A percentile compares a stretch with the other conserved stretches of the same genome.
Evolutionary conservation across 2,113 vertebrate species (phyloP).

Genomic region (Cnemophilus loriae): DNA sequence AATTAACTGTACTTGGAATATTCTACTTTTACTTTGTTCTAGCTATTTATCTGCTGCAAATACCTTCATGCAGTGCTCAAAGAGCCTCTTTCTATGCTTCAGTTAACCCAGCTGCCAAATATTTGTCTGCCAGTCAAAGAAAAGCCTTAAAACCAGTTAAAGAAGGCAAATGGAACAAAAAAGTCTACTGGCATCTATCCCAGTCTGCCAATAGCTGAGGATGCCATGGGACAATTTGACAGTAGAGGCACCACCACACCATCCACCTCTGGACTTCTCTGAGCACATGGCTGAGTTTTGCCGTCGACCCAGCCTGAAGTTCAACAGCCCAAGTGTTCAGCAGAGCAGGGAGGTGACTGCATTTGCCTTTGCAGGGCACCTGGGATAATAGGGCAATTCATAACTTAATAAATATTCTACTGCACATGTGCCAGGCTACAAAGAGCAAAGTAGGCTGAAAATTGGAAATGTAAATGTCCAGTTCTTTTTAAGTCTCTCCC

Average conservation of each 20-base stretch:
- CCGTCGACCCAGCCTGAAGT: background rate
- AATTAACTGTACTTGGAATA: background rate
- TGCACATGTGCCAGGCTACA: constrained; percentile 46
- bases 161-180: constrained; percentile 28
- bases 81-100: constrained; percentile 27
- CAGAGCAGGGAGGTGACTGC: constrained; percentile 10
- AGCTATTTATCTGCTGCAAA: constrained; percentile 6
- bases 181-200: background rate
- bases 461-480: background rate
- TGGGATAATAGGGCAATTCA: constrained; percentile 41
- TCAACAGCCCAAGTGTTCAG: constrained; percentile 39
- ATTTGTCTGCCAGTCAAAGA: constrained; percentile 41
- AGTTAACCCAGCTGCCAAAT: constrained; percentile 39
- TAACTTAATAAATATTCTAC: constrained; percentile 46
- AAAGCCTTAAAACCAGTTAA: constrained; percentile 25
- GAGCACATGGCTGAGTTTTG: background rate
- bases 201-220: constrained; percentile 8
- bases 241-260: constrained; percentile 2
- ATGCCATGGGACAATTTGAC: background rate
- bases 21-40: background rate
- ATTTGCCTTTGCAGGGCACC: constrained; percentile 33
- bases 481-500: background rate
- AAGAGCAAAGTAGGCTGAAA: constrained; percentile 16
- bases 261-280: background rate
- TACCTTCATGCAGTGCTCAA: background rate